phyloP scores from a whole-genome alignment of 2,113 vertebrate species.

The Anarhynchus alexandrinus region DNA sequence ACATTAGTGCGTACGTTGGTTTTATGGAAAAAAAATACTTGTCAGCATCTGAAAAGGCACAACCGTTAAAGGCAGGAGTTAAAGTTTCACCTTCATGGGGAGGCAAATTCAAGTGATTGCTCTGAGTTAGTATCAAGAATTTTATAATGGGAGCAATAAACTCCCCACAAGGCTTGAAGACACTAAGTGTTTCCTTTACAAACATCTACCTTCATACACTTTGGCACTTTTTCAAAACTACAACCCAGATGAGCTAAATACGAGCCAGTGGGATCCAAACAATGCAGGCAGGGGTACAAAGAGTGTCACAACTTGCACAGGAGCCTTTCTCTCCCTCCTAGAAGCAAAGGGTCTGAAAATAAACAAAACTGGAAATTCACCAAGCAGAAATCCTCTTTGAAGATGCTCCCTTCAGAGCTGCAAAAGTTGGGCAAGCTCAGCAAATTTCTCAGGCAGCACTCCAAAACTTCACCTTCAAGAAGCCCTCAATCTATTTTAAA shows the following conservation, averaged over 20 bases:
- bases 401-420: background rate
- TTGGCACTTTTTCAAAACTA: background rate
- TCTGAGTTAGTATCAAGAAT: background rate
- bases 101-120: background rate
- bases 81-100: background rate
- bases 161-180: background rate
- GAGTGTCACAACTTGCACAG: background rate
- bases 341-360: background rate
- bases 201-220: background rate
- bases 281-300: background rate
- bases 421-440: background rate
- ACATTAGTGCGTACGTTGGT: rapidly evolving
- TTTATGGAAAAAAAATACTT: background rate
- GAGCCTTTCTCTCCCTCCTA: background rate
- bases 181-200: background rate
- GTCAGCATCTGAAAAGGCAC: background rate
- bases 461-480: slow-evolving; percentile 21
- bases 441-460: slow-evolving; percentile 21
- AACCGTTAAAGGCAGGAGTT: background rate
- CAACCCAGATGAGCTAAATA: background rate
- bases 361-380: background rate
- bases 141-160: background rate
- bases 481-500: background rate
- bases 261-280: background rate
- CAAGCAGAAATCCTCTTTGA: background rate